Base-by-base conservation (phyloP, 2,113 vertebrate genomes). In the Pteruthius melanotis region DNA sequence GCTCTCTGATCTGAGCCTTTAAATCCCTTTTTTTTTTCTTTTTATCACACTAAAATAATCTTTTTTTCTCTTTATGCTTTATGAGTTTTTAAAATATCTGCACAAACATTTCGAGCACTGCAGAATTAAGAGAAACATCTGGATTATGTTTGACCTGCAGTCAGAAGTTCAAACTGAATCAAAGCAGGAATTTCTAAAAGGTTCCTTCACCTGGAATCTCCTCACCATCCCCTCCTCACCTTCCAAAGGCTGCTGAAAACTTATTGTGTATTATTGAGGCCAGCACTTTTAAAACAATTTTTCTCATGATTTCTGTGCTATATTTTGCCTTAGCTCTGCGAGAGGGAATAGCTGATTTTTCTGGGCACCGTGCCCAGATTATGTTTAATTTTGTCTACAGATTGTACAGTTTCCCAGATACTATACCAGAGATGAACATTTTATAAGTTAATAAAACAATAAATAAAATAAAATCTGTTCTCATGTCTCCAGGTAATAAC, bases 361-460 rank as follows among this genome's bases (percentile, higher is more conserved):
- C 94, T 97, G 96, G 96, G 95, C 93, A 93, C 45, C 2, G 17
- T 92, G 96, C 94, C 96, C 93, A 95, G 83, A 87, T 93, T 83
- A 82, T 92, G 74, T 93, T 97, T 97, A 97, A 97, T 97, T 96
- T 95, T 88, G 90, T 86, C 91, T 90, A 54, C 76, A 89, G 94
- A 96, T 85, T 50, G 56, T 76, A 83, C 87, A 90, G 86, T 93
- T 97, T 96, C 92, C 93, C 94, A 96, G 95, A 96, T 91, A 84
- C 70, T 91, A 84, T 84, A 96, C 60, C 93, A 96, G 95, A 92
- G 83, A 96, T 50, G 71, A 90, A 17, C 64, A 94, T 90, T 96
- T 96, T 96, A 88, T 89, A 95, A 95, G 86, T 95, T 97, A 96
- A 94, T 97, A 92, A 95, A 96, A 95, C 86, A 94, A 96, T 91